Percentiles rank a stretch among this genome's conserved stretches.
Evolutionary conservation across 2,888 invertebrate genomes (phyloP).

Genomic region (Tachystola acroxantha): DNA sequence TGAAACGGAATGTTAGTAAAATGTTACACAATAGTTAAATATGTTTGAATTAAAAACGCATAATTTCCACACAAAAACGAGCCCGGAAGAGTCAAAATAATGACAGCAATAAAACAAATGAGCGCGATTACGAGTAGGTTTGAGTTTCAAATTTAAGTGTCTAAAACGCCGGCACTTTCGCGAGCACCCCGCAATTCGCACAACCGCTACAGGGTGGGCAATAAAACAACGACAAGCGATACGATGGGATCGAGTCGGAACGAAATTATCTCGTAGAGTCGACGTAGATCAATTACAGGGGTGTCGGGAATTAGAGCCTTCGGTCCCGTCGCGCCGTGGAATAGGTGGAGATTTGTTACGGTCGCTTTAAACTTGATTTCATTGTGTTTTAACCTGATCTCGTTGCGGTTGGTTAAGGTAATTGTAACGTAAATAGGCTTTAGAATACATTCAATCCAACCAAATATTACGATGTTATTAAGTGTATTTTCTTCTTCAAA

Average conservation of each 20-base stretch:
- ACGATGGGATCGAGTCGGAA: conserved; percentile 37
- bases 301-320: conserved; percentile 34
- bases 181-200: conserved; percentile 24
- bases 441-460: no score
- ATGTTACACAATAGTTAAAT: no score
- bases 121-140: conserved; percentile 3
- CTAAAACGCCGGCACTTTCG: conserved; percentile 25
- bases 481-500: no score
- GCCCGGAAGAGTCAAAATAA: conserved; percentile 1
- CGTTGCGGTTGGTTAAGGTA: neutral
- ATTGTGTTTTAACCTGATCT: conserved; percentile 11
- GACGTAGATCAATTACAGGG: conserved; percentile 43
- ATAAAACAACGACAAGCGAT: conserved; percentile 32
- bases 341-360: conserved; percentile 42
- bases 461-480: no score
- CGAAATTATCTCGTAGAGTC: conserved; percentile 44
- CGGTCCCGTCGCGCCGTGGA: conserved; percentile 29
- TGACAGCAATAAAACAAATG: conserved; percentile 3
- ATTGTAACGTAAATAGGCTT: no score
- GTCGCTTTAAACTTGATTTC: conserved; percentile 26
- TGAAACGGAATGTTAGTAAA: no score
- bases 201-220: conserved; percentile 24
- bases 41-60: no score
- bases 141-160: conserved; percentile 15
- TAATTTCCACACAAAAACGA: no score